Base-by-base conservation (phyloP, 2,113 vertebrate genomes). In the Sitta europaea region DNA sequence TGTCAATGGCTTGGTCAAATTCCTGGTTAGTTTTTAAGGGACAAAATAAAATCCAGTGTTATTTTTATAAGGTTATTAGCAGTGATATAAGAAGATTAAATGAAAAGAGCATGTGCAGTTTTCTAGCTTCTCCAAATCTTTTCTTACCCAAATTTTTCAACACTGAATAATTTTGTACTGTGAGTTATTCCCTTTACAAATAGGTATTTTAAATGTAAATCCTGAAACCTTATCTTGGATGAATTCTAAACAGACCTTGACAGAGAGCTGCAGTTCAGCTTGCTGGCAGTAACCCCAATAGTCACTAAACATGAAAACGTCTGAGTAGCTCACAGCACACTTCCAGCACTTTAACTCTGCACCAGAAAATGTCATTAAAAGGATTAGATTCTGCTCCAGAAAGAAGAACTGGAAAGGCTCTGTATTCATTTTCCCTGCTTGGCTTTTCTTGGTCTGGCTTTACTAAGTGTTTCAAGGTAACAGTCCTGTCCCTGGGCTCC, bases 361-460 rank as follows among this genome's bases (percentile, higher is more conserved):
- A 78, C 66, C 65, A 58, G 24, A 92, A 86, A 73, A 57, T 22
- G 76, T 57, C 65, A 35, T 73, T 90, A 36, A 86, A 89, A 72
- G 66, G 66, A 72, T 90, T 73, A 72, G 90, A 36, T 90, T 91
- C 84, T 79, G 58, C 57, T 85, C 43, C 62, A 88, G 63, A 89
- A 91, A 28, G 81, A 92, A 54, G 42, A 96, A 84, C 84, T 93
- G 91, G 74, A 73, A 96, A 38, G 8, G 45, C 54, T 87, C 89
- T 76, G 1, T 33, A 0, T 68, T 84, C 12, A 3, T 86, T 91
- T 78, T 90, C 62, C 50, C 22, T 18, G 25, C 22, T 91, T 88
- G 88, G 13, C 25, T 94, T 93, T 66, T 51, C 77, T n/a, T 43
- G 48, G 8, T 53, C 61, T 85, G 17, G 16, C 70, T 84, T 79